Evolutionary conservation across 1,140 invertebrate genomes (phyloP).

Genomic region (Teleogryllus occipitalis): DNA sequence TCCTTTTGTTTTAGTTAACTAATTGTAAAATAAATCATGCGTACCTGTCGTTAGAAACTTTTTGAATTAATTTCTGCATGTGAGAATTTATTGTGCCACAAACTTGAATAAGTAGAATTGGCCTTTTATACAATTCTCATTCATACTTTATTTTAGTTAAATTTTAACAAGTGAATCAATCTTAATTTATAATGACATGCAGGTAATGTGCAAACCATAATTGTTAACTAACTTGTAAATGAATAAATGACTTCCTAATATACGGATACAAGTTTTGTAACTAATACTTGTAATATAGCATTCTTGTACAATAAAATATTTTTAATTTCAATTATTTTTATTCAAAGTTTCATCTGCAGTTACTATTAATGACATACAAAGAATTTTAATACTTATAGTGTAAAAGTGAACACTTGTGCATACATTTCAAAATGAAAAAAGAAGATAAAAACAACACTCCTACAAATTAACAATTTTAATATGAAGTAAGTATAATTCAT

Average conservation of each 20-base stretch:
- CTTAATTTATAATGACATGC: not conserved
- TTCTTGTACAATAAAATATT: not conserved
- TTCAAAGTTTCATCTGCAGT: not conserved
- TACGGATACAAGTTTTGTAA: not conserved
- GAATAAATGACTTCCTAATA: not conserved
- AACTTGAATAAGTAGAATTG: not conserved
- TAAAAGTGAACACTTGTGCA: too few species aligned
- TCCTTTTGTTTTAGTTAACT: too few species aligned
- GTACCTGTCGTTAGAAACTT: too few species aligned
- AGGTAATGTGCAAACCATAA: not conserved
- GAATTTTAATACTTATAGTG: too few species aligned
- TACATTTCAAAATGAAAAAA: too few species aligned
- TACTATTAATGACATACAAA: too few species aligned
- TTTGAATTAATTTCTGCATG: too few species aligned
- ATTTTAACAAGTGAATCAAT: not conserved
- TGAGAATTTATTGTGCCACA: not conserved
- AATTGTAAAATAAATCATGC: too few species aligned
- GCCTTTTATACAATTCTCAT: not conserved
- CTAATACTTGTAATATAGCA: not conserved
- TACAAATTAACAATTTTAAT: too few species aligned
- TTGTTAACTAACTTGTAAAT: too few species aligned
- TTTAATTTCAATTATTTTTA: not conserved
- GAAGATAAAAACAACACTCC: too few species aligned
- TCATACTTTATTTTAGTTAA: not conserved
- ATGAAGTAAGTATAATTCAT: too few species aligned